phyloP scores from a whole-genome alignment of 2,797 vertebrate genomes.

The Martes flavigula region DNA sequence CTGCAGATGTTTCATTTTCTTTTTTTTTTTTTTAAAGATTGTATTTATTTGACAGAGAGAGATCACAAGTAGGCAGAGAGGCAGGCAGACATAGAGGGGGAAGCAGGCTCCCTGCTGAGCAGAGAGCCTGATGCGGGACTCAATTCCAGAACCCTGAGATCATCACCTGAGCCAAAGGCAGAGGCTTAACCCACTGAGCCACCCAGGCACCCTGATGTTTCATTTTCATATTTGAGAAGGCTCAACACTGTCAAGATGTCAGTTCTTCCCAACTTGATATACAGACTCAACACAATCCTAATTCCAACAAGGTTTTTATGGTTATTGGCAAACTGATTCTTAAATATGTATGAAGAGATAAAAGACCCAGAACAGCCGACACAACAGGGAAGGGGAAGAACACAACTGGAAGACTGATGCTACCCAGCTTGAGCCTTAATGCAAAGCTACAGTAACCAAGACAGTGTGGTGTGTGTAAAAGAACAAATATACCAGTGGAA shows the following conservation, averaged over 20 bases:
- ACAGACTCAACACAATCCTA: background rate
- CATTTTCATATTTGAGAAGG: background rate
- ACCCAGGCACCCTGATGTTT: background rate
- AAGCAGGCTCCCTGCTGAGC: no score
- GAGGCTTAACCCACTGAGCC: no score
- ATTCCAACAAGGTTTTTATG: background rate
- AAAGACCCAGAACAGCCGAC: background rate
- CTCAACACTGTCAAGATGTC: background rate
- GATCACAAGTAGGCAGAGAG: no score
- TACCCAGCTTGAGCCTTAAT: background rate
- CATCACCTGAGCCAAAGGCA: no score
- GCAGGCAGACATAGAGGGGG: no score
- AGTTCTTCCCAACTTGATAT: background rate
- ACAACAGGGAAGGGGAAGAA: background rate
- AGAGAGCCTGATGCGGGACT: no score
- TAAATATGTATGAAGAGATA: background rate
- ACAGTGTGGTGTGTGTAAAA: background rate
- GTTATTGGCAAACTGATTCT: background rate
- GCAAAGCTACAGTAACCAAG: background rate
- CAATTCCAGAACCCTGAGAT: no score
- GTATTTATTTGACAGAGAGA: no score
- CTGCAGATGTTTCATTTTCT: background rate
- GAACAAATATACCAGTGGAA: background rate
- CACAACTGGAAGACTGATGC: background rate
- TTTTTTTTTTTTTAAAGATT: no score